A percentile compares a stretch with the other conserved stretches of the same genome.
phyloP scores from a whole-genome alignment of 2,888 invertebrate species.

The Nephrotoma flavescens region DNA sequence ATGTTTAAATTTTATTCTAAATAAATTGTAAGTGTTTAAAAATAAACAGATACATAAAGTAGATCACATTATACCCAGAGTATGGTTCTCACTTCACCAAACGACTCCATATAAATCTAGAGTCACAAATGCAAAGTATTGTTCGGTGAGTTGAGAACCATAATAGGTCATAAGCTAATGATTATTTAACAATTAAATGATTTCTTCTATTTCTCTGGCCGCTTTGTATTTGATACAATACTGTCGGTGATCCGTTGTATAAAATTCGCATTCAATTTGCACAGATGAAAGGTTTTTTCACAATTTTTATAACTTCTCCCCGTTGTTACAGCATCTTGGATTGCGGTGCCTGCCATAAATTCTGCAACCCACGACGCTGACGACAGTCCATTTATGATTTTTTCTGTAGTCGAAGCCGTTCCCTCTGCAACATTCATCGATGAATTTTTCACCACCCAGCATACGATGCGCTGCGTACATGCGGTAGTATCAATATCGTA shows the following conservation, averaged over 20 bases:
- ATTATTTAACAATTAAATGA: neutral
- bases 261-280: conserved; percentile 19
- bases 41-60: neutral
- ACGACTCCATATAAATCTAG: too few species aligned
- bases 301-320: conserved; percentile 33
- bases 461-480: conserved; percentile 45
- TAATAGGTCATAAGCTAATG: neutral
- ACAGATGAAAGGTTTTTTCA: conserved; percentile 30
- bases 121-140: too few species aligned
- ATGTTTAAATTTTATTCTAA: neutral
- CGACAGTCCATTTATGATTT: conserved; percentile 35
- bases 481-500: conserved; percentile 44
- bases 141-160: too few species aligned
- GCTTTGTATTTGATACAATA: neutral
- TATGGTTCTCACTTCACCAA: too few species aligned
- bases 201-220: neutral
- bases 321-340: conserved; percentile 36
- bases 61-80: neutral
- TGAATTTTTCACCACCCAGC: conserved; percentile 34
- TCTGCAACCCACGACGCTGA: conserved; percentile 28
- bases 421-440: conserved; percentile 27
- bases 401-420: conserved; percentile 29
- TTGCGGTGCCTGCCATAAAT: conserved; percentile 36
- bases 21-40: neutral
- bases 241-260: neutral